Evolutionary conservation across 2,797 vertebrate genomes (phyloP).

Genomic region (Enteromius mattozi): DNA sequence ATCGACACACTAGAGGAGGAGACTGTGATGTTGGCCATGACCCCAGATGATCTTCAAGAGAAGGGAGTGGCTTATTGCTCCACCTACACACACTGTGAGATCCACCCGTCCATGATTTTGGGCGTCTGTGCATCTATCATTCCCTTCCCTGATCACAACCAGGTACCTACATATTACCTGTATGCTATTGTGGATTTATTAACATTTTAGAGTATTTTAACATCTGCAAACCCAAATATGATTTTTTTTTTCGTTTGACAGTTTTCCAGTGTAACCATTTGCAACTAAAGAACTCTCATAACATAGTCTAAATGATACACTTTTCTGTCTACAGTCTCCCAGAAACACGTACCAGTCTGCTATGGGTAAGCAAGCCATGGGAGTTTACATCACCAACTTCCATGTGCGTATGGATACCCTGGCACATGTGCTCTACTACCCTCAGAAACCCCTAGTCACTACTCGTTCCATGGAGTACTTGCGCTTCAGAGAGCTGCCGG

Average conservation of each 20-base stretch:
- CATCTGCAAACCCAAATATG: not conserved
- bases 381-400: constrained; percentile 99
- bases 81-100: constrained; percentile 97
- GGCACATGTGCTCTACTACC: constrained; percentile 97
- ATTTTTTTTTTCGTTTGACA: not conserved
- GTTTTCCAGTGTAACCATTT: not conserved
- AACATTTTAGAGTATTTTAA: not conserved
- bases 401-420: constrained; percentile 98
- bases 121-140: constrained; percentile 98
- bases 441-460: constrained; percentile 97
- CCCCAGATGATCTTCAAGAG: constrained; percentile 96
- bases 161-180: constrained; percentile 74
- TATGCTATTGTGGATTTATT: not conserved
- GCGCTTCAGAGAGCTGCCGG: constrained; percentile 94
- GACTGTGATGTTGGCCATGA: constrained; percentile 99
- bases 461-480: constrained; percentile 98
- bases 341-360: constrained; percentile 99
- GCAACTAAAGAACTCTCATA: not conserved
- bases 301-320: not conserved
- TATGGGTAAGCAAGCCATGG: constrained; percentile 99
- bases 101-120: constrained; percentile 98
- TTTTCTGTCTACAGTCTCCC: constrained; percentile 83
- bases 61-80: constrained; percentile 98
- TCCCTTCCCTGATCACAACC: constrained; percentile 98
- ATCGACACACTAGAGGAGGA: constrained; percentile 98